Evolutionary conservation across 2,888 invertebrate species (phyloP).

Genomic region (Trissolcus japonicus): DNA sequence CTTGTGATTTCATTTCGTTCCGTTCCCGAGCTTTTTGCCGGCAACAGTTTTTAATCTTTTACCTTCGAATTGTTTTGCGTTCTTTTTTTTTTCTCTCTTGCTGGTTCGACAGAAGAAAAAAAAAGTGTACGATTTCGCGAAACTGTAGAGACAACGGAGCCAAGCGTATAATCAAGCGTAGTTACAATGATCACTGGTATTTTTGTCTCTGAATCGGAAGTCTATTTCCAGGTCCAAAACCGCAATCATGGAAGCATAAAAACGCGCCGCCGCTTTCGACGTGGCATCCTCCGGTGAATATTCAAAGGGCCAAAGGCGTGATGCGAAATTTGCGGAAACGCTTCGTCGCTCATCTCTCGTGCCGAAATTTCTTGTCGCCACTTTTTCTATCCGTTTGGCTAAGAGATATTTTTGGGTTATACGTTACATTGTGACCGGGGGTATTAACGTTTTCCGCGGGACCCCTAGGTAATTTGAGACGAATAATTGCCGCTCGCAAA

Average conservation of each 20-base stretch:
- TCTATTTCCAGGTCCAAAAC: conserved; percentile 39
- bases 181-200: conserved; percentile 57
- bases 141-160: conserved; percentile 23
- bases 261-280: conserved; percentile 21
- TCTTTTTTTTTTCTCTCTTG: neutral
- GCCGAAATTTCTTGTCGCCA: conserved; percentile 10
- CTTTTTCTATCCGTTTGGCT: conserved; percentile 46
- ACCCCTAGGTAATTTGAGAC: conserved; percentile 68
- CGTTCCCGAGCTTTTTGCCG: neutral
- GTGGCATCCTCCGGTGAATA: conserved; percentile 5
- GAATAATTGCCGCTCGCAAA: conserved; percentile 70
- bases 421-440: conserved; percentile 49
- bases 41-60: conserved; percentile 11
- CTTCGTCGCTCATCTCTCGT: neutral
- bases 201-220: conserved; percentile 52
- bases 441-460: conserved; percentile 68
- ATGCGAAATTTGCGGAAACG: neutral
- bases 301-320: conserved; percentile 26
- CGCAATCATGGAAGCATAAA: conserved; percentile 43
- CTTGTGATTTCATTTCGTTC: conserved; percentile 3
- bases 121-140: conserved; percentile 10
- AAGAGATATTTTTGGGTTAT: conserved; percentile 44
- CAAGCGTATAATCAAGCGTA: conserved; percentile 55
- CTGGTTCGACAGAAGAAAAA: conserved; percentile 8
- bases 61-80: conserved; percentile 8